These are phyloP conservation scores for Poicephalus meyeri DNA, from an alignment of 2,113 vertebrate species.

Conservation along the genomic window DNA sequence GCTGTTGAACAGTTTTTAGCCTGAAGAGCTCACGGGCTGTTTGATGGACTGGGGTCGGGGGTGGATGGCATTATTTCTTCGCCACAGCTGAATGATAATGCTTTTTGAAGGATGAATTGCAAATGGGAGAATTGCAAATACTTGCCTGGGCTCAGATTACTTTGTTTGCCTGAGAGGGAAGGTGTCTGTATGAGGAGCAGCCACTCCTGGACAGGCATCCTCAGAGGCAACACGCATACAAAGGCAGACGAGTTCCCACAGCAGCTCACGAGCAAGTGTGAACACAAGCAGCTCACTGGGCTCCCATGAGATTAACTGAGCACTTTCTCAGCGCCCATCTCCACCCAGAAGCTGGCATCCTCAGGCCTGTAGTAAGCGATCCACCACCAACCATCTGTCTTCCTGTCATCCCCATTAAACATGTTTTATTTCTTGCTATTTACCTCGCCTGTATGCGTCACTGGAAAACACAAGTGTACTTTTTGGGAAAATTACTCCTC, in stretches of 20 bases:
- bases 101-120: neutral
- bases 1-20: neutral
- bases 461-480: neutral
- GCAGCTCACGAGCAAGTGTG: neutral
- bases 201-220: neutral
- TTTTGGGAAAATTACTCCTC: neutral
- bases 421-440: neutral
- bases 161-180: neutral
- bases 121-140: neutral
- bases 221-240: neutral
- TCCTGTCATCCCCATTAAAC: neutral
- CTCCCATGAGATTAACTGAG: neutral
- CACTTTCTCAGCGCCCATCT: neutral
- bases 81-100: neutral
- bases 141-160: neutral
- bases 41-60: neutral
- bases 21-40: neutral
- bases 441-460: fast-evolving
- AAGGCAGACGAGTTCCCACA: neutral
- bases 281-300: neutral
- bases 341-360: constrained; percentile 3
- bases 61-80: neutral
- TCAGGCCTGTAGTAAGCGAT: neutral
- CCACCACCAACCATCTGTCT: neutral
- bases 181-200: neutral